phyloP scores from a whole-genome alignment of 2,113 vertebrate genomes.

The Amazona vittata region DNA sequence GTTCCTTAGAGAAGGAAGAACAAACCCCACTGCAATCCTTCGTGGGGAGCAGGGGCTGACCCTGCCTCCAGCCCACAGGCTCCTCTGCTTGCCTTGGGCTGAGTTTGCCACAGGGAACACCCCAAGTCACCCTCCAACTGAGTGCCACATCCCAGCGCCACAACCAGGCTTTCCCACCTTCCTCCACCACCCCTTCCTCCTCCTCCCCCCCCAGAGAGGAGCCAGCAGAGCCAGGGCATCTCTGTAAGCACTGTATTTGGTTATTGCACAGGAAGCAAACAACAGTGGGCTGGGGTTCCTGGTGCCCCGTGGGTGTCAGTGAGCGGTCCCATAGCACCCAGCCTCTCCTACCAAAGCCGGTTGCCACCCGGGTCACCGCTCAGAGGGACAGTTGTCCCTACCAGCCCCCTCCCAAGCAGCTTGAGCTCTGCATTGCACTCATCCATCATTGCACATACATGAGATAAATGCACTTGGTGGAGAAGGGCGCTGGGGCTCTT shows the following conservation, averaged over 20 bases:
- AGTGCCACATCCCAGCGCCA: not conserved
- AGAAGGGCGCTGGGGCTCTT: constrained; percentile 33
- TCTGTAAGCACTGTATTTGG: constrained; percentile 78
- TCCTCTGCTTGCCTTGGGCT: not conserved
- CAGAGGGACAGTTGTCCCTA: not conserved
- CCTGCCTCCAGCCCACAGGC: not conserved
- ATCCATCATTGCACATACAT: constrained; percentile 74
- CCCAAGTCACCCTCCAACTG: accelerated
- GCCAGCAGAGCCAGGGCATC: not conserved
- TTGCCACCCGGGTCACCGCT: no score
- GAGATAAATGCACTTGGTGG: constrained; percentile 89
- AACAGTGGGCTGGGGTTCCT: constrained; percentile 70
- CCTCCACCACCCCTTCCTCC: not conserved
- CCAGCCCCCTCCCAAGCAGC: constrained; percentile 52
- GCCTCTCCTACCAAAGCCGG: not conserved
- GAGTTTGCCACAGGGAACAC: accelerated
- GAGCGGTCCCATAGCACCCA: not conserved
- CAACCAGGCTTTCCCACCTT: not conserved
- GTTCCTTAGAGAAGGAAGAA: accelerated
- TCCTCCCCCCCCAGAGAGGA: not conserved
- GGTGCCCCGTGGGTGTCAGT: constrained; percentile 2
- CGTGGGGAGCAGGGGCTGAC: not conserved
- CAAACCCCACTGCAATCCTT: not conserved
- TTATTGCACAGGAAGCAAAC: constrained; percentile 81
- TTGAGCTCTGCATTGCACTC: constrained; percentile 71